Conservation (phyloP, 2,888 invertebrate genomes). For the Nemoura dubitans region DNA sequence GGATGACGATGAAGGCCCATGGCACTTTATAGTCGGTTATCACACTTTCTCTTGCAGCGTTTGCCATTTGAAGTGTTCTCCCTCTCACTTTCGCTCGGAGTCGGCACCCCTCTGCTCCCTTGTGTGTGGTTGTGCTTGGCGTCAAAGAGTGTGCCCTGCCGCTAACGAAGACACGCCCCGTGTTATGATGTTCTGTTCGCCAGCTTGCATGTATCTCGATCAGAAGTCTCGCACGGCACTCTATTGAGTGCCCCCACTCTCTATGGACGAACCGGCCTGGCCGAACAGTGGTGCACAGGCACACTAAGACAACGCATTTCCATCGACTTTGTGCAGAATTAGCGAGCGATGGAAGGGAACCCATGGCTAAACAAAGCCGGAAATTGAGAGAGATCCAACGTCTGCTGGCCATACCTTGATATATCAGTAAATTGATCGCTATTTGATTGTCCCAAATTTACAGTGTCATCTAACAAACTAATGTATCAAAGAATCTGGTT, state of each 20-base stretch:
- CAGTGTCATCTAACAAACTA: too few relatives aligned
- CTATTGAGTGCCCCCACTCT: neutral
- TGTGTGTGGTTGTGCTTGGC: slow-evolving; percentile 8
- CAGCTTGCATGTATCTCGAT: neutral
- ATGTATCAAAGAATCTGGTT: too few relatives aligned
- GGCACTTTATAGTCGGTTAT: neutral
- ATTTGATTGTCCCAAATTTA: too few relatives aligned
- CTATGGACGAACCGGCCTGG: neutral
- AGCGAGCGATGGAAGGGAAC: too few relatives aligned
- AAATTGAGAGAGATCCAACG: too few relatives aligned
- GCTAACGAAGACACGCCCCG: slow-evolving; percentile 15
- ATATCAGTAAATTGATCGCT: too few relatives aligned
- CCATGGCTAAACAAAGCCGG: too few relatives aligned
- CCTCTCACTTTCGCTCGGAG: neutral
- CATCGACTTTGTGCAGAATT: too few relatives aligned
- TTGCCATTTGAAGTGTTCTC: neutral
- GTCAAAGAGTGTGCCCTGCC: slow-evolving; percentile 1
- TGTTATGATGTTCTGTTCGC: slow-evolving; percentile 16
- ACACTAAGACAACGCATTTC: too few relatives aligned
- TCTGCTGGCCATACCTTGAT: too few relatives aligned
- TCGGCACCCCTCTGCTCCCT: neutral
- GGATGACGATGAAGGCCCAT: neutral
- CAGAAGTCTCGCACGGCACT: neutral
- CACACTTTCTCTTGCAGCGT: neutral
- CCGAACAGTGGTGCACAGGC: neutral